These are phyloP conservation scores for Lasioglossum albipes DNA, from an alignment of 1,140 invertebrate species.

Conservation along the genomic window DNA sequence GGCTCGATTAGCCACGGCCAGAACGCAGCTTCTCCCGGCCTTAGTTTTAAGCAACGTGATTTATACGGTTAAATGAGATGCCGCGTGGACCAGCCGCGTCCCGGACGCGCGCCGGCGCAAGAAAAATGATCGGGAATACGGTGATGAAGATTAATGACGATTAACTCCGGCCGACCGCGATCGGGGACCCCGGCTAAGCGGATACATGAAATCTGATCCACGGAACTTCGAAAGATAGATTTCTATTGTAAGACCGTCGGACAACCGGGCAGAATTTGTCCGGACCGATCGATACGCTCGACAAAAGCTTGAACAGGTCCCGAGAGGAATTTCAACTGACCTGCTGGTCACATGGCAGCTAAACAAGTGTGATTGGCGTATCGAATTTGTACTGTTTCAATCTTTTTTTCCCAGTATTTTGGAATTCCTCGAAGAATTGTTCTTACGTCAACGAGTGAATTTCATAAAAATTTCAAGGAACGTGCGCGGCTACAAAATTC, in stretches of 20 bases:
- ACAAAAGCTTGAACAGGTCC: neutral
- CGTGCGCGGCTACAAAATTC: too few species aligned
- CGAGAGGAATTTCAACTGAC: neutral
- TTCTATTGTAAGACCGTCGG: neutral
- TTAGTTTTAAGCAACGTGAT: slow-evolving; percentile 44
- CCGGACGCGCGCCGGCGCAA: slow-evolving; percentile 15
- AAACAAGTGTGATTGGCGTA: too few species aligned
- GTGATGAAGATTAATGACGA: slow-evolving; percentile 62
- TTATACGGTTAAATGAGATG: slow-evolving; percentile 53
- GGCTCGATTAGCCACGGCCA: slow-evolving; percentile 17
- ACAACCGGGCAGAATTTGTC: neutral
- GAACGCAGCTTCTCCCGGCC: slow-evolving; percentile 10
- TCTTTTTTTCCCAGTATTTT: too few species aligned
- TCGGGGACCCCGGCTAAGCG: slow-evolving; percentile 61
- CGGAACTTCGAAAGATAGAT: slow-evolving; percentile 5
- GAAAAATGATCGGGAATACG: slow-evolving; percentile 45
- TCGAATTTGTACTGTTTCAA: too few species aligned
- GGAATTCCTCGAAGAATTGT: too few species aligned
- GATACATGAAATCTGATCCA: slow-evolving; percentile 69
- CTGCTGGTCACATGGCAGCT: neutral
- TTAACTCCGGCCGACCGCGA: slow-evolving; percentile 37
- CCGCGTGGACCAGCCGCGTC: slow-evolving; percentile 19
- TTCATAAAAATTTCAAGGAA: too few species aligned
- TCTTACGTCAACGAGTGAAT: too few species aligned
- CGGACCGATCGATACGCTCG: neutral